These are phyloP conservation scores for Pitangus sulphuratus DNA, from an alignment of 2,797 vertebrate genomes.

Conservation along the genomic window DNA sequence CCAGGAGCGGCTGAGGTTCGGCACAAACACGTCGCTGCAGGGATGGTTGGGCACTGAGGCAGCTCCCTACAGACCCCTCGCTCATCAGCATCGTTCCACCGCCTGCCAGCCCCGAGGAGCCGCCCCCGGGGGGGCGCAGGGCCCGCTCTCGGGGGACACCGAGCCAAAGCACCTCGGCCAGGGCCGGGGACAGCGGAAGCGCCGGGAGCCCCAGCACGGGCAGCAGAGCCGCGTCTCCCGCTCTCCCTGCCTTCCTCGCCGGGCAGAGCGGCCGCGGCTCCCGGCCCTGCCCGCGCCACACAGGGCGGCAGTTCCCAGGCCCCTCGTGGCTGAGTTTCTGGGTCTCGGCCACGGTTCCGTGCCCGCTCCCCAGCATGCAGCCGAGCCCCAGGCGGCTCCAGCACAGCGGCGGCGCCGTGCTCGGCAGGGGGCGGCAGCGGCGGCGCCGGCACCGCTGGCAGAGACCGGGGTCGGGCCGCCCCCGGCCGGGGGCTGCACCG, in stretches of 20 bases:
- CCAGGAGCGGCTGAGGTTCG: accelerated
- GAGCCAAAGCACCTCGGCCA: accelerated
- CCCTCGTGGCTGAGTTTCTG: accelerated
- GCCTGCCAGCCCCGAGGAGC: accelerated
- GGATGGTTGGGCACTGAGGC: accelerated
- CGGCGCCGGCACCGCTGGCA: background rate
- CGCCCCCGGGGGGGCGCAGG: accelerated
- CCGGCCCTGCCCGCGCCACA: background rate
- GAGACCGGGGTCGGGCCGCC: background rate
- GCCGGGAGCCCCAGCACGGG: background rate
- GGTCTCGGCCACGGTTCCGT: accelerated
- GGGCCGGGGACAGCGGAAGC: accelerated
- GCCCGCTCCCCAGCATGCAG: accelerated
- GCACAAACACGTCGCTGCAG: accelerated
- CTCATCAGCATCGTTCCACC: accelerated
- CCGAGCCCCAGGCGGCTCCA: background rate
- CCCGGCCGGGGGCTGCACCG: too few species aligned
- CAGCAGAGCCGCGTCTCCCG: accelerated
- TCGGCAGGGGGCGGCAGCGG: background rate
- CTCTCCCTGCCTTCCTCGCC: background rate
- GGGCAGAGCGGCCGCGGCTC: background rate
- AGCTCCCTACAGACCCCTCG: background rate
- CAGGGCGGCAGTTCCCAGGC: accelerated
- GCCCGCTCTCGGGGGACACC: background rate
- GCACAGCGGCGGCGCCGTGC: background rate